These are phyloP conservation scores for Trichogramma dendrolimi DNA, from an alignment of 2,888 invertebrate species.

Conservation along the genomic window DNA sequence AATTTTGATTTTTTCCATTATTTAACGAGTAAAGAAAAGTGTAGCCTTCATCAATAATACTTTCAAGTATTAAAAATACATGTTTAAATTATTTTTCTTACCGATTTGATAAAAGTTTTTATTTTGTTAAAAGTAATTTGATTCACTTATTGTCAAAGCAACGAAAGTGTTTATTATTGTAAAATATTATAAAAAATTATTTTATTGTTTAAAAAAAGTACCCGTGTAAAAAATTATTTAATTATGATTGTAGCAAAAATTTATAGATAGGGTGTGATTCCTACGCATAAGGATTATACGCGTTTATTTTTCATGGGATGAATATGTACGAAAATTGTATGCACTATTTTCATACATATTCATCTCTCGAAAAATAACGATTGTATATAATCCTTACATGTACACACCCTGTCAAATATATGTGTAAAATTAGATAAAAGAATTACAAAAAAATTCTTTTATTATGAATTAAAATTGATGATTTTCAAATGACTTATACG, in stretches of 20 bases:
- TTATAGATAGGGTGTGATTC: no score
- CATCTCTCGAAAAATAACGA: no score
- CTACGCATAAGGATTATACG: no score
- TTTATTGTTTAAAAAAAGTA: not conserved
- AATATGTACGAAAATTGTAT: no score
- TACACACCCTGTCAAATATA: not conserved
- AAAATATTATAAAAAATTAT: not conserved
- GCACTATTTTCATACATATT: no score
- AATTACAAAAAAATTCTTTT: not conserved
- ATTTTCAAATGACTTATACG: no score
- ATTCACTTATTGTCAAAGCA: not conserved
- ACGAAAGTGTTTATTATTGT: not conserved
- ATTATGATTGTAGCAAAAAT: no score
- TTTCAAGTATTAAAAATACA: slow-evolving; percentile 9
- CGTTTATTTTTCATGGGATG: no score
- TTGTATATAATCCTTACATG: no score
- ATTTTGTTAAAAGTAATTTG: not conserved
- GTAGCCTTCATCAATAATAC: slow-evolving; percentile 5
- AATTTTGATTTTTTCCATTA: slow-evolving; percentile 9
- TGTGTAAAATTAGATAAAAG: not conserved
- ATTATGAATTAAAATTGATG: no score
- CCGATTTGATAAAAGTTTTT: not conserved
- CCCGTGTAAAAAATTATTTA: no score
- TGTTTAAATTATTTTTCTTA: slow-evolving; percentile 1
- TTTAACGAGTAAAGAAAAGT: not conserved